These are phyloP conservation scores for Leucoraja erinaceus DNA, from an alignment of 2,113 vertebrate species.

Conservation along the genomic window DNA sequence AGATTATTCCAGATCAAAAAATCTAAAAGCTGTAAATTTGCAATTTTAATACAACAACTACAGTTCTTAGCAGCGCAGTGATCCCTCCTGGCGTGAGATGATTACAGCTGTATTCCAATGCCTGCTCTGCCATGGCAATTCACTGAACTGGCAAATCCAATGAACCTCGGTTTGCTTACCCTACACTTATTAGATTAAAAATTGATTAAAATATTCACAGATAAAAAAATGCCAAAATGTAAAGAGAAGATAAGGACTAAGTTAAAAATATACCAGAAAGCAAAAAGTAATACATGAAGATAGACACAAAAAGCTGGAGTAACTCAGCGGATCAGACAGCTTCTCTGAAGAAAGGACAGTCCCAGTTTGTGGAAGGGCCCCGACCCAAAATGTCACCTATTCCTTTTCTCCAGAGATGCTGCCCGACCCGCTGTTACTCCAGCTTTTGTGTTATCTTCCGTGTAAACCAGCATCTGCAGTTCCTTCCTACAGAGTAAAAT, in stretches of 20 bases:
- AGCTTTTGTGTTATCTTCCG: no score
- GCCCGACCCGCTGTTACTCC: no score
- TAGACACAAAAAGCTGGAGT: no score
- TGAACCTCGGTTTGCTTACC: background rate
- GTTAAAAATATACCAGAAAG: no score
- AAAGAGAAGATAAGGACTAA: background rate
- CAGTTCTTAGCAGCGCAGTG: background rate
- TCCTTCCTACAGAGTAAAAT: no score
- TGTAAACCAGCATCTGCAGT: no score
- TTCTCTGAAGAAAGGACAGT: no score
- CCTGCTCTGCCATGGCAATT: background rate
- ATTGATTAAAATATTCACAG: background rate
- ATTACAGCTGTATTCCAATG: background rate
- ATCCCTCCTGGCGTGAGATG: background rate
- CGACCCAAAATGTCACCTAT: no score
- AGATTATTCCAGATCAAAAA: constrained; percentile 18
- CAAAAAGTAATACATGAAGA: no score
- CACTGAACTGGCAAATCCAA: background rate
- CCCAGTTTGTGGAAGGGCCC: no score
- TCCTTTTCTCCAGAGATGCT: no score
- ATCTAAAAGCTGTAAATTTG: background rate
- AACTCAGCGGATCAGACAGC: no score
- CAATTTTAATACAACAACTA: background rate
- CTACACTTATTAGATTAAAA: background rate
- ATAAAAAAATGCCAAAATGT: background rate